These are phyloP conservation scores for Sesia bembeciformis DNA, from an alignment of 2,888 invertebrate genomes.

Conservation along the genomic window DNA sequence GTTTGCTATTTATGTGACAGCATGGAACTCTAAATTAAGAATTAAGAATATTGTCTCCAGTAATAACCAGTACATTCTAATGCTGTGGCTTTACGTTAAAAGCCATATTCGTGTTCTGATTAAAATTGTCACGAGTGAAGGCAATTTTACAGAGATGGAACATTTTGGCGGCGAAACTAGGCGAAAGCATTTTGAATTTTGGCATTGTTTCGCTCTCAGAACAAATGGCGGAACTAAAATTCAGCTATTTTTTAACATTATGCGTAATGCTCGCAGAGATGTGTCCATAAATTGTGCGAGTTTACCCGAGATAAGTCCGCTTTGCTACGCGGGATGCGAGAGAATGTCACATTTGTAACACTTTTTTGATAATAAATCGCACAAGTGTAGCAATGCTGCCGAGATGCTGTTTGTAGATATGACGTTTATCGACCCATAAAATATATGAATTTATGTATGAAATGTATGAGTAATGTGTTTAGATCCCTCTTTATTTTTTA, in stretches of 20 bases:
- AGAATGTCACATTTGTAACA: conserved; percentile 15
- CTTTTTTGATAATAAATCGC: conserved; percentile 15
- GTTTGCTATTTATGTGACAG: no score
- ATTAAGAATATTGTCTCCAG: no score
- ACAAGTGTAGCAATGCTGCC: conserved; percentile 3
- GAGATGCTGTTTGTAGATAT: conserved; percentile 4
- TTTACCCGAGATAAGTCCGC: conserved; percentile 25
- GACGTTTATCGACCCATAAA: neutral
- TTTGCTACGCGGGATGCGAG: conserved; percentile 7
- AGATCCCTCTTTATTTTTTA: no score
- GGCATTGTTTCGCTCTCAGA: neutral
- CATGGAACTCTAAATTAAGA: no score
- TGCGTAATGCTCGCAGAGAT: conserved; percentile 23
- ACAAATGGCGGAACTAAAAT: conserved; percentile 10
- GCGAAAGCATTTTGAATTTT: neutral
- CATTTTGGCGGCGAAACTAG: neutral
- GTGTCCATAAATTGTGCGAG: conserved; percentile 32
- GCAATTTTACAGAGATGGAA: neutral
- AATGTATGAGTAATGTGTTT: no score
- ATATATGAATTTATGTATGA: no score
- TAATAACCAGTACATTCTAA: no score
- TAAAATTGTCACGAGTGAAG: no score
- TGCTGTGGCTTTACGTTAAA: no score
- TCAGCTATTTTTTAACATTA: conserved; percentile 15
- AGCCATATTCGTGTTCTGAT: no score